These are phyloP conservation scores for Proctacanthus coquilletti DNA, from an alignment of 1,140 invertebrate genomes.

Conservation along the genomic window DNA sequence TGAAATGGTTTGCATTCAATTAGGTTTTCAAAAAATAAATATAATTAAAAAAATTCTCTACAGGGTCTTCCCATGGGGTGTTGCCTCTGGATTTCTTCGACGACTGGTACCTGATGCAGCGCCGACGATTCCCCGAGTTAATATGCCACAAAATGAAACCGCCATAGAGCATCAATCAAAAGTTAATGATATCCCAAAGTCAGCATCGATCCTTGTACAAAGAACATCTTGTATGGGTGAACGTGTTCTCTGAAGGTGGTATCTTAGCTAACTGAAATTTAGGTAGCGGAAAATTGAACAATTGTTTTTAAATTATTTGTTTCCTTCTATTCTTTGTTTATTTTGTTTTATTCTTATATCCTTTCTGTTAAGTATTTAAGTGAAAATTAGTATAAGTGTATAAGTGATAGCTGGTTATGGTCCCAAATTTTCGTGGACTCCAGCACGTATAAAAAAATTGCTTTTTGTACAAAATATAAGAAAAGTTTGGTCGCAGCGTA, in stretches of 20 bases:
- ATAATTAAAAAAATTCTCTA: constrained; percentile 13
- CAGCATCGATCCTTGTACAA: constrained; percentile 26
- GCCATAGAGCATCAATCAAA: too few species aligned
- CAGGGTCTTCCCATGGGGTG: constrained; percentile 53
- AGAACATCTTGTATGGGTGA: constrained; percentile 27
- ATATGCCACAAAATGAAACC: too few species aligned
- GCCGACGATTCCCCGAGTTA: constrained; percentile 8
- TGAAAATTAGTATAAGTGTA: too few species aligned
- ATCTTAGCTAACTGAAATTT: too few species aligned
- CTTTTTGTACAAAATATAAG: too few species aligned
- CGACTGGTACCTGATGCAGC: constrained; percentile 44
- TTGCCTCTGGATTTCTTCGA: constrained; percentile 42
- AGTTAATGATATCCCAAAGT: constrained; percentile 15
- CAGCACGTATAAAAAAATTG: too few species aligned
- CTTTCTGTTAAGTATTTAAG: too few species aligned
- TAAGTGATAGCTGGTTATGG: too few species aligned
- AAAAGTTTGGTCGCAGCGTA: too few species aligned
- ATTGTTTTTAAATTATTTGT: not conserved
- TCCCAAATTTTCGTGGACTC: too few species aligned
- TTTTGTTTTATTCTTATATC: not conserved
- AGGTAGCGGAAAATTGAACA: too few species aligned
- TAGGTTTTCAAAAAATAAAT: not conserved
- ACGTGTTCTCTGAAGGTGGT: constrained; percentile 23
- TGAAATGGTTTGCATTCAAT: constrained; percentile 48
- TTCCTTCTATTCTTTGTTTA: not conserved